Percentiles rank a stretch among this genome's conserved stretches.
These are phyloP conservation scores for Dolichoris vasculosae DNA, from an alignment of 1,140 invertebrate genomes.

Conservation along the genomic window DNA sequence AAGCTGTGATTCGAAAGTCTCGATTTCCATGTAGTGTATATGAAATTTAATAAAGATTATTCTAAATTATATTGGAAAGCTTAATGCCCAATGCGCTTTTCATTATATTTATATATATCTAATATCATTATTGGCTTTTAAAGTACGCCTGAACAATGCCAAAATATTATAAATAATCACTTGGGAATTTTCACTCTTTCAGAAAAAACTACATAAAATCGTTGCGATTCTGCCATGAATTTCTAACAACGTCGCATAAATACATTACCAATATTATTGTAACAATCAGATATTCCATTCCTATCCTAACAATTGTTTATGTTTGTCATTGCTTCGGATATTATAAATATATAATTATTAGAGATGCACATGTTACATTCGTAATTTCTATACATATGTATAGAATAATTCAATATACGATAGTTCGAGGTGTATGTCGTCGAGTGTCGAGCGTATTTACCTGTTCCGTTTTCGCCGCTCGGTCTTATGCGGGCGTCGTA, in stretches of 20 bases:
- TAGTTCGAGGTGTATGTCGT: neutral
- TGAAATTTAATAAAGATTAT: neutral
- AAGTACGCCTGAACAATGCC: neutral
- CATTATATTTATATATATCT: too few relatives aligned
- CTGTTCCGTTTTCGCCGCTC: conserved; percentile 93
- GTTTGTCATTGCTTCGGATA: neutral
- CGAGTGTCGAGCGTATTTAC: conserved; percentile 75
- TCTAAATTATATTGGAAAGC: neutral
- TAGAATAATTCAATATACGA: neutral
- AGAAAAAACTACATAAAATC: neutral
- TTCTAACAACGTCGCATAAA: neutral
- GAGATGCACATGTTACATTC: neutral
- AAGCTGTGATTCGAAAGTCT: neutral
- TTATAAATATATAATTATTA: neutral
- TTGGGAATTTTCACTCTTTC: neutral
- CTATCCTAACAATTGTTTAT: neutral
- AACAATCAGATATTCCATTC: neutral
- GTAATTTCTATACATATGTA: neutral
- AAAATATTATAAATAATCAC: neutral
- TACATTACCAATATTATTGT: neutral
- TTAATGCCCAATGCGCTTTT: neutral
- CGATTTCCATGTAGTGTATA: neutral
- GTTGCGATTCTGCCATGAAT: neutral
- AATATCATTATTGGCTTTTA: too few relatives aligned
- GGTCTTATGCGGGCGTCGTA: conserved; percentile 95